Evolutionary conservation across 2,888 invertebrate genomes (phyloP).

Genomic region (Eupithecia abbreviata): DNA sequence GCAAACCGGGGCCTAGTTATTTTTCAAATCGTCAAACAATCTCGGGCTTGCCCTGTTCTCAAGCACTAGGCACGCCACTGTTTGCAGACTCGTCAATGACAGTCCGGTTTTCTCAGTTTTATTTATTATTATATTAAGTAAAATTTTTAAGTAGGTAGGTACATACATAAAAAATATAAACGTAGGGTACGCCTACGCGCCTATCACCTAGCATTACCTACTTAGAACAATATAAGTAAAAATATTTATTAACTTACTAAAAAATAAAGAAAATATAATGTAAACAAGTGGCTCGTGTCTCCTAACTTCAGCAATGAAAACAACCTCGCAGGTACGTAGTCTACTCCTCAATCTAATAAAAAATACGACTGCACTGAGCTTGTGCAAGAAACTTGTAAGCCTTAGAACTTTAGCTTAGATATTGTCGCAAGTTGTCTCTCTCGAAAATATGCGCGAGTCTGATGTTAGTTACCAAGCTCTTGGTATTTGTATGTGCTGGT

Average conservation of each 20-base stretch:
- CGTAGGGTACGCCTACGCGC: no score
- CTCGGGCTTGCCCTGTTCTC: no score
- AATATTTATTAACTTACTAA: not conserved
- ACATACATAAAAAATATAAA: no score
- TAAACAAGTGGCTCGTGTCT: not conserved
- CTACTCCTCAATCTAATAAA: slow-evolving; percentile 13
- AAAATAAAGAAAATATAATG: not conserved
- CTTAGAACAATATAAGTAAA: not conserved
- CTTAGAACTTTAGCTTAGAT: slow-evolving; percentile 23
- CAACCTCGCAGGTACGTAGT: not conserved
- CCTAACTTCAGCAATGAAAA: not conserved
- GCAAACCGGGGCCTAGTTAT: no score
- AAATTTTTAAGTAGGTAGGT: no score
- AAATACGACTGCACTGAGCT: slow-evolving; percentile 11
- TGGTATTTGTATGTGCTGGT: slow-evolving; percentile 23
- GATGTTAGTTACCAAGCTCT: slow-evolving; percentile 3
- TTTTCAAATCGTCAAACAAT: no score
- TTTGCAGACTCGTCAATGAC: no score
- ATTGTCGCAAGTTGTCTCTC: slow-evolving; percentile 29
- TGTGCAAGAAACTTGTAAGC: slow-evolving; percentile 25
- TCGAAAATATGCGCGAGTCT: slow-evolving; percentile 27
- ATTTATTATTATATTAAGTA: no score
- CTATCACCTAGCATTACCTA: no score
- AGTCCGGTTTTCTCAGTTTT: no score
- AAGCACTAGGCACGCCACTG: no score